These are phyloP conservation scores for Caiman crocodilus DNA, from an alignment of 2,797 vertebrate species.

Conservation along the genomic window DNA sequence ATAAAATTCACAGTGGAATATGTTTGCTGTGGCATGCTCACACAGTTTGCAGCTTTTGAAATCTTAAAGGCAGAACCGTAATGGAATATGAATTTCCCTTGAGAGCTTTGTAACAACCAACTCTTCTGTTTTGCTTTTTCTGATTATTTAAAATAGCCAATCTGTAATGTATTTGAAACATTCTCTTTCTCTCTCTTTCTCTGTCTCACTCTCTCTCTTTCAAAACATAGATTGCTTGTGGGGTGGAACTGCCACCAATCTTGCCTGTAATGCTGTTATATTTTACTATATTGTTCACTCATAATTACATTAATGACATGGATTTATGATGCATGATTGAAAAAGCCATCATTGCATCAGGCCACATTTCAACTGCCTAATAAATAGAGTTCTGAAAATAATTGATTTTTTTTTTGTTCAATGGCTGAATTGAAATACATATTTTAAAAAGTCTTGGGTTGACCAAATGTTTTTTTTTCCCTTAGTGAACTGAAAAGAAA, in stretches of 20 bases:
- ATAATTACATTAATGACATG: neutral
- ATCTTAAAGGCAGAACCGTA: neutral
- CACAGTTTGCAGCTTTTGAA: neutral
- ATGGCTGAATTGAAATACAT: neutral
- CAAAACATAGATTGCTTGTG: neutral
- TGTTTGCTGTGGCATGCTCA: neutral
- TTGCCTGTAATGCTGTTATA: neutral
- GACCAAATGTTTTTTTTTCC: neutral
- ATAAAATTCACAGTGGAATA: neutral
- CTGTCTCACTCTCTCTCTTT: neutral
- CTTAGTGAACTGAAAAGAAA: neutral
- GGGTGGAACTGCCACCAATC: accelerated
- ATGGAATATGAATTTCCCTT: neutral
- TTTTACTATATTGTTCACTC: neutral
- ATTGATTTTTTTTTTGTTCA: constrained; percentile 4
- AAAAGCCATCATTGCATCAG: neutral
- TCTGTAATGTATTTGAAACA: neutral
- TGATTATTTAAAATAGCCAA: neutral
- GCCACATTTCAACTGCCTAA: neutral
- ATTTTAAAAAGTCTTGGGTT: neutral
- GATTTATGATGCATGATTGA: accelerated
- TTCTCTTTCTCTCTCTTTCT: too few species aligned
- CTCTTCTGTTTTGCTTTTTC: neutral
- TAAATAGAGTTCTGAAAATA: neutral
- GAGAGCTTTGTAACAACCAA: neutral